Evolutionary conservation across 2,797 vertebrate species (phyloP), one percentile per base, ranked within the genome.

Genomic region (Synaphobranchus kaupii): DNA sequence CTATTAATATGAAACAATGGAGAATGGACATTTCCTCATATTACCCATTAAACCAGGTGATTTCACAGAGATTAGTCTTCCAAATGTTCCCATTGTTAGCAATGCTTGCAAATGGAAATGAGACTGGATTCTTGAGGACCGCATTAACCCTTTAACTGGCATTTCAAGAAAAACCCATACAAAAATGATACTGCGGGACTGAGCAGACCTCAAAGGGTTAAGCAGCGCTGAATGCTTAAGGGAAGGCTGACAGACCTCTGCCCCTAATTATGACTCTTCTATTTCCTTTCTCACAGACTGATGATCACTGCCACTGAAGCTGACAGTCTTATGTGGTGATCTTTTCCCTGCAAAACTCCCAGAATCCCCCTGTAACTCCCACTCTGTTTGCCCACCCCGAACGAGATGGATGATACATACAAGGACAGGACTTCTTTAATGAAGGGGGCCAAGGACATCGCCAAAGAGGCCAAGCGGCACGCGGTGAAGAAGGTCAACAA

Each of bases 401-500:
- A 73, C 84, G 84, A 95, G 89, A 99, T 99, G 98, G 98, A 98
- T 89, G 97, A 98, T 89, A 90, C 94, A 80, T 96, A 96, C 93
- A 95, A 92, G 91, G 97, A 99, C 93, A 97, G 96, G 95, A 97
- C 97, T 96, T 98, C 97, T 63, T 93, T 99, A 91, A 93, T 95
- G 92, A 98, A 96, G 92, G 98, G 98, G 2, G 98, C 98, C 91
- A 99, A 98, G 93, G 98, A 96, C 93, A 97, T 99, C 84, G 98
- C 96, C 86, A 98, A 96, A 88, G 98, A 97, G 87, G 97, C 98
- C 88, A 99, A 98, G 94, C 96, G 96, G 73, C 98, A 99, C 28
- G 96, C 98, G 0, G 90, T 94, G 12, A 99, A 97, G 94, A 98
- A 97, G 90, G 96, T 97, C 84, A 97, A 91, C 90, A 97, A 96